phyloP scores from a whole-genome alignment of 2,113 vertebrate species.

The Sigmodon hispidus region DNA sequence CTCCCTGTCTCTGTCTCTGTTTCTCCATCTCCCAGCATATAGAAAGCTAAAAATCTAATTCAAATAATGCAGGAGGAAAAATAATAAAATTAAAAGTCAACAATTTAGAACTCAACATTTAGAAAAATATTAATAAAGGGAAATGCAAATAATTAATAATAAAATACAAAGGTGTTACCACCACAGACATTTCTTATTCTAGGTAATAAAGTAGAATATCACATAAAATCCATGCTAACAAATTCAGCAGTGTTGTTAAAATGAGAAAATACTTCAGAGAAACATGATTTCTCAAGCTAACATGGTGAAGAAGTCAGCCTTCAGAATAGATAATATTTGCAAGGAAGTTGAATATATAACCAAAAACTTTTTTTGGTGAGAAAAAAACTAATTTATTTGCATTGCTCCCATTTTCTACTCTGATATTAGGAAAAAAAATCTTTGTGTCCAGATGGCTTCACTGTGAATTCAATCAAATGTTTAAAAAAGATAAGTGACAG shows the following conservation, averaged over 20 bases:
- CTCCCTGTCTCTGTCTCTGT: background rate
- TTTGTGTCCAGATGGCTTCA: background rate
- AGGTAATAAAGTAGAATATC: background rate
- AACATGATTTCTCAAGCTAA: background rate
- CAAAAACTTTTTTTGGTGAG: background rate
- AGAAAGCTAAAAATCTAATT: background rate
- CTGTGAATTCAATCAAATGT: background rate
- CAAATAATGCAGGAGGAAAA: background rate
- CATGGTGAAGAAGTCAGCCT: background rate
- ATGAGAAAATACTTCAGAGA: background rate
- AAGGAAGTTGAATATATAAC: background rate
- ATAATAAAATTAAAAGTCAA: background rate
- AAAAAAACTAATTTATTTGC: background rate
- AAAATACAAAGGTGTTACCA: background rate
- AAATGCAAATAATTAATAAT: background rate
- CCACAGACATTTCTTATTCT: background rate
- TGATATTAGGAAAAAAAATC: background rate
- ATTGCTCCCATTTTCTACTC: background rate
- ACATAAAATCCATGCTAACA: background rate
- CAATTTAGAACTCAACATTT: background rate
- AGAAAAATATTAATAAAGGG: conserved; percentile 19
- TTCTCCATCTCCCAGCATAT: background rate
- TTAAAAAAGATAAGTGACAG: background rate
- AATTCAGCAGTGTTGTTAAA: background rate
- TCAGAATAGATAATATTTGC: background rate